Percentiles rank a stretch among this genome's conserved stretches.
These are phyloP conservation scores for Elysia chlorotica DNA, from an alignment of 1,140 invertebrate species.

Conservation along the genomic window DNA sequence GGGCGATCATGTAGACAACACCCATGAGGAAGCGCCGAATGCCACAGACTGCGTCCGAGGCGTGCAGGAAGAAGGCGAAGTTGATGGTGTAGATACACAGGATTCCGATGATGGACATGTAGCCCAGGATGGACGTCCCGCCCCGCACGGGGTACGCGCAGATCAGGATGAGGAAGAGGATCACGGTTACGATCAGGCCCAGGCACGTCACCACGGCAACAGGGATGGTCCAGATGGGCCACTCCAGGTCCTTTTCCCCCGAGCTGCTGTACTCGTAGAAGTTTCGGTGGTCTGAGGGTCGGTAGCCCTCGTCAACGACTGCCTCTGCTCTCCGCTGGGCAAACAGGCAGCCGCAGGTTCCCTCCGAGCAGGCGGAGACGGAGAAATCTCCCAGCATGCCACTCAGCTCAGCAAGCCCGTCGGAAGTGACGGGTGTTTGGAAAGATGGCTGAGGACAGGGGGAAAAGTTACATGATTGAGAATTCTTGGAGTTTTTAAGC, in stretches of 20 bases:
- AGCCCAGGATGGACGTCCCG: slow-evolving; percentile 64
- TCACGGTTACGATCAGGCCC: slow-evolving; percentile 54
- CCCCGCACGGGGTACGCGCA: slow-evolving; percentile 59
- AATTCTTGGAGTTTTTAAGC: too few species aligned
- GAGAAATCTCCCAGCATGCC: too few species aligned
- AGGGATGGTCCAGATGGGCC: slow-evolving; percentile 57
- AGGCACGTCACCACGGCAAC: slow-evolving; percentile 55
- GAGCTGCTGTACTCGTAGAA: slow-evolving; percentile 41
- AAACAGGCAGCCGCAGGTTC: too few species aligned
- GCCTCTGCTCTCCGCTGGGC: too few species aligned
- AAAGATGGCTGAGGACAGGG: too few species aligned
- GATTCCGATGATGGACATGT: slow-evolving; percentile 64
- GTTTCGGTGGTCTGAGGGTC: slow-evolving; percentile 38
- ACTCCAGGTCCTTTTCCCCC: slow-evolving; percentile 35
- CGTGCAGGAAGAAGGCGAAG: slow-evolving; percentile 65
- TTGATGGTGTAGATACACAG: slow-evolving; percentile 64
- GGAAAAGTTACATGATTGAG: too few species aligned
- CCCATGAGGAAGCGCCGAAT: slow-evolving; percentile 60
- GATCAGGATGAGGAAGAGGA: slow-evolving; percentile 63
- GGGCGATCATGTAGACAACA: slow-evolving; percentile 63
- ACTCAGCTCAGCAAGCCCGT: too few species aligned
- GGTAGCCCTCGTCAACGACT: too few species aligned
- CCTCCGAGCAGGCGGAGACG: too few species aligned
- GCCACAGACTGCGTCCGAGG: slow-evolving; percentile 59
- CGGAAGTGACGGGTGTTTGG: too few species aligned